Evolutionary conservation across 2,113 vertebrate genomes (phyloP).

Genomic region (Megaptera novaeangliae): DNA sequence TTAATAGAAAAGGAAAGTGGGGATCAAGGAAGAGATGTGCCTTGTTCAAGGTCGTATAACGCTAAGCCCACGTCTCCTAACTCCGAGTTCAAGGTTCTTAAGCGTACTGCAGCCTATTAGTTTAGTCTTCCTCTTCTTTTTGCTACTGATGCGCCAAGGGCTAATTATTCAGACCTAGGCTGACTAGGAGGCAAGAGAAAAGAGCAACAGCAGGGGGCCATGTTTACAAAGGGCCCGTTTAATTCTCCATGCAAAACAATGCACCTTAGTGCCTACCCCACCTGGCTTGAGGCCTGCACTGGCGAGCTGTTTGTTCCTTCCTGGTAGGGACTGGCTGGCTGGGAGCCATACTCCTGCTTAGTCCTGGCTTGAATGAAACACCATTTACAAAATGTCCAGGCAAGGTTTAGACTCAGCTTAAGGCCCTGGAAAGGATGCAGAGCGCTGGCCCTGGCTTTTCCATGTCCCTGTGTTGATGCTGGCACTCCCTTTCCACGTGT

Average conservation of each 20-base stretch:
- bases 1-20: background rate
- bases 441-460: background rate
- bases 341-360: slow-evolving; percentile 35
- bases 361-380: background rate
- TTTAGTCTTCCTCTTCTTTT: background rate
- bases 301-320: slow-evolving; percentile 35
- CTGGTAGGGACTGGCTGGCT: slow-evolving; percentile 45
- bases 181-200: background rate
- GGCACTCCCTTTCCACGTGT: background rate
- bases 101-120: background rate
- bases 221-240: slow-evolving; percentile 41
- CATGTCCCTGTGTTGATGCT: background rate
- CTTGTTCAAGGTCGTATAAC: background rate
- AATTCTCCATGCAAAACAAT: slow-evolving; percentile 31
- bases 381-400: background rate
- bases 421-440: background rate
- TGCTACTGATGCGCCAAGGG: background rate
- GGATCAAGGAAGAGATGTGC: background rate
- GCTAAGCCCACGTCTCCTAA: background rate
- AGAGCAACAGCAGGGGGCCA: background rate
- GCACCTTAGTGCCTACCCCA: background rate
- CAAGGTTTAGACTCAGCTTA: background rate
- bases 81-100: background rate
- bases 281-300: background rate
- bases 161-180: background rate